Conservation (phyloP, 2,113 vertebrate genomes). For the Bambusicola thoracicus region DNA sequence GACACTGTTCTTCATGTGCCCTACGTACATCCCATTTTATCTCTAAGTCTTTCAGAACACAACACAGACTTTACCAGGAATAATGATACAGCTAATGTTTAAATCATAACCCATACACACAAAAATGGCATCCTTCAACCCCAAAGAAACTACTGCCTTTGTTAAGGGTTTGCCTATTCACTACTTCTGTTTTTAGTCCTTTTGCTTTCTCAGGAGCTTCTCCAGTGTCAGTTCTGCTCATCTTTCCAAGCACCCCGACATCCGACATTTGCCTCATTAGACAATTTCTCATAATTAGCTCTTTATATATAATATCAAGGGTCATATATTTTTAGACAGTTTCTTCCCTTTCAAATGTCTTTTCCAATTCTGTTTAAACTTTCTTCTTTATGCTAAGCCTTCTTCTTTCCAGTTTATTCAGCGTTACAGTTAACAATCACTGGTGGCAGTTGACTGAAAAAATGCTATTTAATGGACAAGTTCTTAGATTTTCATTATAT, state of each 20-base stretch:
- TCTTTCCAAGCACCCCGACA: constrained; percentile 21
- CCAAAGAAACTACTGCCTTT: not conserved
- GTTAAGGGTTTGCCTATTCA: not conserved
- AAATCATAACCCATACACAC: not conserved
- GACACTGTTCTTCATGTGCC: not conserved
- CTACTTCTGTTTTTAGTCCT: not conserved
- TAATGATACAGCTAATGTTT: not conserved
- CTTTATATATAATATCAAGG: not conserved
- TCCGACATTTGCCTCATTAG: constrained; percentile 4
- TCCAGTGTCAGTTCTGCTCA: constrained; percentile 3
- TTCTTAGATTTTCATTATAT: not conserved
- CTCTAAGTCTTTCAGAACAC: not conserved
- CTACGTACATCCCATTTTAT: not conserved
- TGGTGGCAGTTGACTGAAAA: not conserved
- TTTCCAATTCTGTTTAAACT: not conserved
- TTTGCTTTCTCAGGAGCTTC: not conserved
- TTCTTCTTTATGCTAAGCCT: not conserved
- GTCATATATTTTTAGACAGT: not conserved
- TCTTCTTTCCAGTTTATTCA: not conserved
- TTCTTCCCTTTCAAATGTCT: constrained; percentile 7
- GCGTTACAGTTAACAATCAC: not conserved
- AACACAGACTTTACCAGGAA: not conserved
- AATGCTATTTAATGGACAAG: not conserved
- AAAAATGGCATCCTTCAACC: not conserved
- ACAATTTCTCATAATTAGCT: constrained; percentile 48